A percentile compares a stretch with the other conserved stretches of the same genome.
phyloP scores from a whole-genome alignment of 1,140 invertebrate species.

The Harpegnathos saltator region DNA sequence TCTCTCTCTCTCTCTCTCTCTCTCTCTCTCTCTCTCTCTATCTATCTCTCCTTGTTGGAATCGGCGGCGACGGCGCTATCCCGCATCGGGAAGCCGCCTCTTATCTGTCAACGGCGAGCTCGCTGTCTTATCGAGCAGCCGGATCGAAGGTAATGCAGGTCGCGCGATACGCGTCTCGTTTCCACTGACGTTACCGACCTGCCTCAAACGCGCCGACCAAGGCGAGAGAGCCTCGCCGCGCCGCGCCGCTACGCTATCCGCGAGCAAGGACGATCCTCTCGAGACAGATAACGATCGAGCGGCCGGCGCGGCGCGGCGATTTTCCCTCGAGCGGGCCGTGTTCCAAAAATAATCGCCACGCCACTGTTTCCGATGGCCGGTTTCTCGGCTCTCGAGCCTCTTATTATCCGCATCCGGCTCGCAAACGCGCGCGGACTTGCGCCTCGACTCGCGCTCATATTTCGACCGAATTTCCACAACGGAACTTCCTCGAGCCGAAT shows the following conservation, averaged over 20 bases:
- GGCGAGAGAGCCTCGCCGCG: conserved; percentile 42
- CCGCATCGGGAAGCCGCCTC: background rate
- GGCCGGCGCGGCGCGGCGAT: background rate
- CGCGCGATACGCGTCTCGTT: conserved; percentile 64
- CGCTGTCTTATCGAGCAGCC: conserved; percentile 69
- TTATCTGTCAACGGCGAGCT: conserved; percentile 16
- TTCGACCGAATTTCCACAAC: too few relatives aligned
- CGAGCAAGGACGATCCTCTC: conserved; percentile 50
- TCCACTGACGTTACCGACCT: conserved; percentile 78
- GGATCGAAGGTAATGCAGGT: conserved; percentile 78
- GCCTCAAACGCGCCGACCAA: conserved; percentile 72
- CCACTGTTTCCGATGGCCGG: too few relatives aligned
- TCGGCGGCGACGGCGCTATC: background rate
- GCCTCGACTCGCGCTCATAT: too few relatives aligned
- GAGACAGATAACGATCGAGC: conserved; percentile 53
- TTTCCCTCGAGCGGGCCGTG: background rate
- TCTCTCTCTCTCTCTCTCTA: too few relatives aligned
- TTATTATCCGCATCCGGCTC: too few relatives aligned
- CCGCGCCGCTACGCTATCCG: conserved; percentile 38
- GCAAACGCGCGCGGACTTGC: too few relatives aligned
- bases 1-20: too few relatives aligned
- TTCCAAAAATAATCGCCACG: background rate
- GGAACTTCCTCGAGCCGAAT: too few relatives aligned
- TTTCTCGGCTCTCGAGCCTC: too few relatives aligned
- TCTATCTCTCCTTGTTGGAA: too few relatives aligned